Base-by-base conservation (phyloP, 1,140 invertebrate genomes). In the Drosophila ironensis region DNA sequence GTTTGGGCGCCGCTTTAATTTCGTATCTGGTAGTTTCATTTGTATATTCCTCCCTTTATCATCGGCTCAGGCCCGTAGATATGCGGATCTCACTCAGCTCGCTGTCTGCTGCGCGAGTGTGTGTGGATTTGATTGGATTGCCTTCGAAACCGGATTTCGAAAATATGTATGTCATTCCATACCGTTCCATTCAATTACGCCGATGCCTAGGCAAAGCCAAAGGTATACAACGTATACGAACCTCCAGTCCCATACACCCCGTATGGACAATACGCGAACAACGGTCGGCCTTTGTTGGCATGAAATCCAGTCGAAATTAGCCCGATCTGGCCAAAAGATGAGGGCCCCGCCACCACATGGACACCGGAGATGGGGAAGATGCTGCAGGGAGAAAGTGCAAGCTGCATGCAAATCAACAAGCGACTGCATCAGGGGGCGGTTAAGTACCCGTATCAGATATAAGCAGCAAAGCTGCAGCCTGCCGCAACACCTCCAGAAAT, bases 121-220 rank as follows among this genome's bases (percentile, higher is more conserved):
- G 33, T 66, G 22, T 40, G 73, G 41, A 72, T 80, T 64, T 53
- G 51, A 81, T 82, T 82, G 57, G 66, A 80, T 75, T 81, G 54
- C 60, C 50, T 75, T 80, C 77, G 61, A 81, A 81, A 81, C 76
- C 77, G 76, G 76, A 81, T 81, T 80, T 81, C 38, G 11, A 66
- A 77, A 78, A 77, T 72, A 78, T 67, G 64, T 72, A 68, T 77
- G 59, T 53, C 57, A 72, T 53, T 53, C 44, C 59, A 37, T 63
- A 47, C 30, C 60, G 45, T 64, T 63, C 56, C 59, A 61, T 61
- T 63, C 59, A 64, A 66, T 52, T 66, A 52, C 60, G 45, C 46
- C 16, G 37, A 48, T 64, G 59, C 44, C 59, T 51, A 66, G 61
- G 11, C 22, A 42, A 33, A 1, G 40, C 17, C 30, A 7, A 27